These are phyloP conservation scores for Coregonus clupeaformis DNA, from an alignment of 2,113 vertebrate species.

Conservation along the genomic window DNA sequence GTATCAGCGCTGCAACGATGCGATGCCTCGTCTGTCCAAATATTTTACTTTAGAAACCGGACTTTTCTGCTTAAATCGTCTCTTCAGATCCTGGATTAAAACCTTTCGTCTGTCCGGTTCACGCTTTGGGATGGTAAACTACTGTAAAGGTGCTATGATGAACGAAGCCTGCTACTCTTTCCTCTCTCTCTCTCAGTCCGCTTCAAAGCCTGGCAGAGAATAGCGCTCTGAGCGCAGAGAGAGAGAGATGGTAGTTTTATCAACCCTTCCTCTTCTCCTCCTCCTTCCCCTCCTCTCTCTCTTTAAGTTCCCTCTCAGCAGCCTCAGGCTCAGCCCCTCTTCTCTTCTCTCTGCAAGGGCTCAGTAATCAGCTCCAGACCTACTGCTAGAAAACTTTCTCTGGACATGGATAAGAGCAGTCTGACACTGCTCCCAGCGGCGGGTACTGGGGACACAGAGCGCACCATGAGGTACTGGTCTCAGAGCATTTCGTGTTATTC, in stretches of 20 bases:
- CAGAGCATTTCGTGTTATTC: too few relatives aligned
- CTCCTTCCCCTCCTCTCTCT: constrained; percentile 34
- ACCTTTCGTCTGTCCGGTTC: neutral
- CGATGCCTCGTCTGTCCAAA: constrained; percentile 23
- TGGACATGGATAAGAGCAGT: neutral
- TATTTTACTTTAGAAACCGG: neutral
- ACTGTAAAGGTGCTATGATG: constrained; percentile 6
- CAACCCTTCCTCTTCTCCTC: constrained; percentile 53
- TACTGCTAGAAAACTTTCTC: constrained; percentile 54
- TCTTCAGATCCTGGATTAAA: neutral
- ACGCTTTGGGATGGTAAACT: too few relatives aligned
- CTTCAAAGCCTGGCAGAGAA: constrained; percentile 56
- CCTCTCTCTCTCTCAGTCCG: constrained; percentile 31
- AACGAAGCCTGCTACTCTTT: constrained; percentile 50
- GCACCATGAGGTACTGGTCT: neutral
- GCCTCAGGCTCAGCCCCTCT: constrained; percentile 69
- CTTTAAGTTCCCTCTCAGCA: neutral
- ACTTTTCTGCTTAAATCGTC: neutral
- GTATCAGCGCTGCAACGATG: constrained; percentile 11
- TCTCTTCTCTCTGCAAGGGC: constrained; percentile 62
- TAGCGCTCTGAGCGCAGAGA: constrained; percentile 67
- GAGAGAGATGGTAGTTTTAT: constrained; percentile 81
- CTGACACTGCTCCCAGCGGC: constrained; percentile 37
- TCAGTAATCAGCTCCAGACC: constrained; percentile 48
- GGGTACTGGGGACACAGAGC: neutral